Conservation (phyloP, 2,113 vertebrate genomes). For the Stictonetta naevosa region DNA sequence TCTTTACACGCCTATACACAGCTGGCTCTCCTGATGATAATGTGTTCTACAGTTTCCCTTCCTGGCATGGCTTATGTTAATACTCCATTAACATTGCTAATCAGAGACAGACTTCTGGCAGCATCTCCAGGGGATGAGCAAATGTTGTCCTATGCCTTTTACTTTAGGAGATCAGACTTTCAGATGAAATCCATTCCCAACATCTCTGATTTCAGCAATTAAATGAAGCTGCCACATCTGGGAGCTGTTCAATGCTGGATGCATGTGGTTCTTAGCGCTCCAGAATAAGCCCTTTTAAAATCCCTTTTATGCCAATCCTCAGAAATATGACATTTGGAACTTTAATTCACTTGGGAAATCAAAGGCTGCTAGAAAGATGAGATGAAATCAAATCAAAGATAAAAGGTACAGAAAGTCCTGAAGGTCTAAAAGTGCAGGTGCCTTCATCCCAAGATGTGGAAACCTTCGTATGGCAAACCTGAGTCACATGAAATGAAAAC, state of each 20-base stretch:
- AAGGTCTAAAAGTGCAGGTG: not conserved
- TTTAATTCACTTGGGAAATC: slow-evolving; percentile 57
- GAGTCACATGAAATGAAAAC: not conserved
- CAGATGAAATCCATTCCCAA: slow-evolving; percentile 61
- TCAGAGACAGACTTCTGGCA: slow-evolving; percentile 70
- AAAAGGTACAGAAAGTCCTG: slow-evolving; percentile 39
- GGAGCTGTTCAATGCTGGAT: slow-evolving; percentile 53
- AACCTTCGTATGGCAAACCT: not conserved
- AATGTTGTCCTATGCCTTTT: slow-evolving; percentile 68
- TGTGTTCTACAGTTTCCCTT: slow-evolving; percentile 67
- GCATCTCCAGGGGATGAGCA: slow-evolving; percentile 65
- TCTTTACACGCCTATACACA: slow-evolving; percentile 60
- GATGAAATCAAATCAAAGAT: slow-evolving; percentile 45
- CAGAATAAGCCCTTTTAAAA: slow-evolving; percentile 52
- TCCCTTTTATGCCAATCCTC: not conserved
- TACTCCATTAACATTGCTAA: slow-evolving; percentile 73
- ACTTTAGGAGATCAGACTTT: slow-evolving; percentile 67
- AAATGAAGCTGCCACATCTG: slow-evolving; percentile 61
- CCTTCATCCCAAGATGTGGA: slow-evolving; percentile 9
- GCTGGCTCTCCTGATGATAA: slow-evolving; percentile 70
- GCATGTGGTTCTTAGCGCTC: slow-evolving; percentile 22
- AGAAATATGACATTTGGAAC: slow-evolving; percentile 53
- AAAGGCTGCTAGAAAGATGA: slow-evolving; percentile 45
- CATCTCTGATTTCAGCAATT: slow-evolving; percentile 70
- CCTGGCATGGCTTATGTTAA: slow-evolving; percentile 68